These are phyloP conservation scores for Collichthys lucidus DNA, from an alignment of 2,113 vertebrate species.

Conservation along the genomic window DNA sequence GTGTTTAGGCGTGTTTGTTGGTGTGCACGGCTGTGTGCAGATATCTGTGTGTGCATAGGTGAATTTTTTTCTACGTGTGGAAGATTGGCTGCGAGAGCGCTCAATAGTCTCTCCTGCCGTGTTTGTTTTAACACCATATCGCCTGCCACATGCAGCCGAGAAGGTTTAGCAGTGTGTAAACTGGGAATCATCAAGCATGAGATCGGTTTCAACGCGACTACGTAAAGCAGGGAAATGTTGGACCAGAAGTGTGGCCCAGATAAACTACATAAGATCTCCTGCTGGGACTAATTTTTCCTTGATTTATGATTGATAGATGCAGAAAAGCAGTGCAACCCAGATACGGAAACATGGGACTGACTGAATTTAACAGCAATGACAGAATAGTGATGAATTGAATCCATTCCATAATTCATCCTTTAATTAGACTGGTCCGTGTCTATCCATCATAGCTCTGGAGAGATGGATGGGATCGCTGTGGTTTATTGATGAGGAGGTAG, in stretches of 20 bases:
- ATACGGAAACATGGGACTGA: slow-evolving; percentile 66
- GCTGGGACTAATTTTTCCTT: slow-evolving; percentile 58
- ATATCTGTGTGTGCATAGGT: background rate
- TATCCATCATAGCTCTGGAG: slow-evolving; percentile 70
- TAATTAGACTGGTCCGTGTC: slow-evolving; percentile 78
- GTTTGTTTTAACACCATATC: slow-evolving; percentile 46
- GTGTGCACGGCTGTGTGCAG: background rate
- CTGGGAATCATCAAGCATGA: slow-evolving; percentile 30
- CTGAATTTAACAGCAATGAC: slow-evolving; percentile 73
- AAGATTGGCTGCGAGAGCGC: slow-evolving; percentile 6
- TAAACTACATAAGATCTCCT: slow-evolving; percentile 51
- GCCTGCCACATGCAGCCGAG: slow-evolving; percentile 20
- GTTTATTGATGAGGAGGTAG: slow-evolving; percentile 81
- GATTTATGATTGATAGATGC: slow-evolving; percentile 77
- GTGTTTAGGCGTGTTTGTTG: background rate
- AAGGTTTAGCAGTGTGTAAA: slow-evolving; percentile 25
- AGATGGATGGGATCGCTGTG: slow-evolving; percentile 74
- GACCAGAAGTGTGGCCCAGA: slow-evolving; percentile 57
- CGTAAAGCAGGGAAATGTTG: slow-evolving; percentile 39
- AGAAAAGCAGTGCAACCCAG: slow-evolving; percentile 63
- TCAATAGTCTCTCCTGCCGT: slow-evolving; percentile 15
- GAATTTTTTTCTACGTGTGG: background rate
- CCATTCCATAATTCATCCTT: slow-evolving; percentile 81
- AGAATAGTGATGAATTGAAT: slow-evolving; percentile 76
- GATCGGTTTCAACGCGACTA: slow-evolving; percentile 23